Conservation (phyloP, 2,797 vertebrate species). For the Dromococcyx pavoninus region DNA sequence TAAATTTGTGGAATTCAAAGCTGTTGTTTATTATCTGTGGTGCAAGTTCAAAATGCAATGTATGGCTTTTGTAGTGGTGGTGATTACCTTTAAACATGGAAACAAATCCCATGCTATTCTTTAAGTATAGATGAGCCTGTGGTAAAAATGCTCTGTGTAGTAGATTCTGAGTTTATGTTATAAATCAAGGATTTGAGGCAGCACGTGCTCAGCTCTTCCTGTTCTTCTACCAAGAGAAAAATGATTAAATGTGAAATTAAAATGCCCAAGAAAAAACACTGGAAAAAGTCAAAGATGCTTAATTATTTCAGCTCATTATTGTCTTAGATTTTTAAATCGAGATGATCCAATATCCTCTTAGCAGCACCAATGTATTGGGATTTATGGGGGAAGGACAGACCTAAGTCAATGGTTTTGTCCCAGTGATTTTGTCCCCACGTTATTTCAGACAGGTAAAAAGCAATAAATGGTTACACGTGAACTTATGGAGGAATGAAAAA, state of each 20-base stretch:
- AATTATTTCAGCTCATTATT: neutral
- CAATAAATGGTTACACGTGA: neutral
- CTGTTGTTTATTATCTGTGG: neutral
- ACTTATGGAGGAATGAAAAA: neutral
- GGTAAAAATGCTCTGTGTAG: neutral
- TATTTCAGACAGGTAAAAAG: neutral
- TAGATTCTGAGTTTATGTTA: neutral
- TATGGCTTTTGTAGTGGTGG: neutral
- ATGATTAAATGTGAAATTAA: neutral
- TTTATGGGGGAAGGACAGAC: too few relatives aligned
- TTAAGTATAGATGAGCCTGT: neutral
- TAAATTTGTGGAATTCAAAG: neutral
- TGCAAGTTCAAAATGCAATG: neutral
- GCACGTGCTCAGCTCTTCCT: neutral
- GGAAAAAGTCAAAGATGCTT: neutral
- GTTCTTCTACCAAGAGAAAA: neutral
- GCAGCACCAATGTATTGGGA: neutral
- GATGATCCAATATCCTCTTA: neutral
- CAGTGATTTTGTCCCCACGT: rapidly evolving
- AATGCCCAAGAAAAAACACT: neutral
- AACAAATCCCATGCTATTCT: neutral
- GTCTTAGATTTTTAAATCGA: neutral
- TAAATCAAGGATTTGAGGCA: neutral
- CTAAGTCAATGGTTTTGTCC: neutral
- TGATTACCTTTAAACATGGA: neutral